phyloP scores from a whole-genome alignment of 2,113 vertebrate species.

The Corynorhinus townsendii region DNA sequence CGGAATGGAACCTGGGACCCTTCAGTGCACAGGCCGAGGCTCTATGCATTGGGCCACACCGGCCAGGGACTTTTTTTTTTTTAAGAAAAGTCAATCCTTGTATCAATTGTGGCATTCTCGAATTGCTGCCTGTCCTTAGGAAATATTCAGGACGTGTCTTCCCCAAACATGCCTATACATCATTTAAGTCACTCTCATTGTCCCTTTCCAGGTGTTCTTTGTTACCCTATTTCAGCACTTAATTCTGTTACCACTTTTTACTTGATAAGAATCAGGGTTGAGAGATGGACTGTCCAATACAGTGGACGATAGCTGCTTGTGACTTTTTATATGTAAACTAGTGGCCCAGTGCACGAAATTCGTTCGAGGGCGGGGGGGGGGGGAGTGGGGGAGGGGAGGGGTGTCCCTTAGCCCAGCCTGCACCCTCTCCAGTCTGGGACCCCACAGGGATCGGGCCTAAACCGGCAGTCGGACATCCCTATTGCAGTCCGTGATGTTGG shows the following conservation, averaged over 20 bases:
- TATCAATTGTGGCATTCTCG: background rate
- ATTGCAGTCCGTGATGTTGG: too few species aligned
- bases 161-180: background rate
- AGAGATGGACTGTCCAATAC: background rate
- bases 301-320: background rate
- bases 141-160: background rate
- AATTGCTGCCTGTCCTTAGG: background rate
- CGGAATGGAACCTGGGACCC: too few species aligned
- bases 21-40: too few species aligned
- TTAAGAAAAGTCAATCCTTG: background rate
- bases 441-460: too few species aligned
- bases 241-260: background rate
- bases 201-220: background rate
- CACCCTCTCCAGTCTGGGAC: too few species aligned
- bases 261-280: background rate
- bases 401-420: too few species aligned
- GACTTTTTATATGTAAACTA: background rate
- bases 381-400: too few species aligned
- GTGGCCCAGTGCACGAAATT: too few species aligned
- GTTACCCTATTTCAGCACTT: background rate
- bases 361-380: too few species aligned
- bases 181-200: background rate
- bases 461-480: too few species aligned
- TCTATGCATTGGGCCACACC: too few species aligned
- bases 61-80: background rate